Evolutionary conservation across 2,888 invertebrate genomes (phyloP), one percentile per base, ranked within the genome.

Genomic region (Cenopis cana): DNA sequence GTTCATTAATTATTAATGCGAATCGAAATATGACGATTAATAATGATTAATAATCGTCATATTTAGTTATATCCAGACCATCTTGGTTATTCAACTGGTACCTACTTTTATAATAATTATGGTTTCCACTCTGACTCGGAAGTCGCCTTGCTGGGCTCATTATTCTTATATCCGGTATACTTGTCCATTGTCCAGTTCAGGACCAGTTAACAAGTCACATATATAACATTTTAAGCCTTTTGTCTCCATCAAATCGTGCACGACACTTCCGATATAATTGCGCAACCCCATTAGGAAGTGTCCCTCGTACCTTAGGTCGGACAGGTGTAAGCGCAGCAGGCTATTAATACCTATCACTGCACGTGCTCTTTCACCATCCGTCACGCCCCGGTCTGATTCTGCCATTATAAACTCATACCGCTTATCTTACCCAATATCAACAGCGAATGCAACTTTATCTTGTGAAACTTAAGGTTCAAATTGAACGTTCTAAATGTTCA

Each of bases 381-480:
- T 49, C 52, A 50, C 33, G 36, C 29, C 24, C 52, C 54, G 60
- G 70, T 75, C 74, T 74, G 72, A 73, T 75, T 74, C 72, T 67
- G 70, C 66, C 69, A 65, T 69, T 55, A 69, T 72, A 24, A 8
- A 20, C 59, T 20, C 14, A 14, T 17, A 17, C 12, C 49, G 18
- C 36, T 33, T 64, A 38, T 54, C 52, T 64, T n/a, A 10, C 18
- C 18, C 17, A 18, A 14, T 17, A 33, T 9, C 9, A 14, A 6
- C 36, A 24, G 20, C n/a, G 12, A 12, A 52, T 14, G n/a, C 52
- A 20, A n/a, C 64, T 41, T 38, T 54, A n/a, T 38, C 6, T 10
- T 4, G 8, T 10, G 10, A n/a, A 14, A 0, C 38, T 38, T 54
- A 38, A 54, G 20, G 24, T 54, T 38, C 38, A n/a, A n/a, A 38